These are phyloP conservation scores for Tinea semifulvella DNA, from an alignment of 2,888 invertebrate genomes.

Conservation along the genomic window DNA sequence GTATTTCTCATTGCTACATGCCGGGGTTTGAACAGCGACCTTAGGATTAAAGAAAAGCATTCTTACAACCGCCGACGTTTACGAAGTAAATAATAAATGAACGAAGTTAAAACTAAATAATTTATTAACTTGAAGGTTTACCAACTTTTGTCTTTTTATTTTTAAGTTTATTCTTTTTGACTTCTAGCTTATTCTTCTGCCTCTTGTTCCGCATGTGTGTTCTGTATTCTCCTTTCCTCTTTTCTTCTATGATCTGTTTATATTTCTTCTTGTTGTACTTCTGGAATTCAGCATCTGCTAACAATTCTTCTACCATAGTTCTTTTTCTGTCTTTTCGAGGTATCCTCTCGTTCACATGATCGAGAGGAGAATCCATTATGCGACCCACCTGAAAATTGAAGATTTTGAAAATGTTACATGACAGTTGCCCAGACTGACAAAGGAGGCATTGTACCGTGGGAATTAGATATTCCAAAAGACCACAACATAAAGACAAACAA, in stretches of 20 bases:
- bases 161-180: constrained; percentile 47
- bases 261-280: constrained; percentile 84
- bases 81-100: no score
- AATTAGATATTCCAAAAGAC: no score
- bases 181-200: constrained; percentile 67
- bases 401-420: neutral
- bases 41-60: no score
- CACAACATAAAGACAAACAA: no score
- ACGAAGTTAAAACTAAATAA: neutral
- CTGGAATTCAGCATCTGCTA: constrained; percentile 88
- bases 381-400: constrained; percentile 71
- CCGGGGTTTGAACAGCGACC: no score
- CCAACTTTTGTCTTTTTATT: constrained; percentile 25
- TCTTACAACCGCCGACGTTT: no score
- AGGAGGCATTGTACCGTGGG: no score
- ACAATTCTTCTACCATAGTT: constrained; percentile 92
- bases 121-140: neutral
- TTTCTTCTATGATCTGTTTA: constrained; percentile 78
- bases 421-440: no score
- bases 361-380: constrained; percentile 84
- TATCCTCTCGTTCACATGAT: constrained; percentile 85
- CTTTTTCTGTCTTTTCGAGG: constrained; percentile 87
- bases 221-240: constrained; percentile 73
- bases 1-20: no score
- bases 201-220: constrained; percentile 80